phyloP scores from a whole-genome alignment of 2,888 invertebrate genomes.

The Apamea epomidion region DNA sequence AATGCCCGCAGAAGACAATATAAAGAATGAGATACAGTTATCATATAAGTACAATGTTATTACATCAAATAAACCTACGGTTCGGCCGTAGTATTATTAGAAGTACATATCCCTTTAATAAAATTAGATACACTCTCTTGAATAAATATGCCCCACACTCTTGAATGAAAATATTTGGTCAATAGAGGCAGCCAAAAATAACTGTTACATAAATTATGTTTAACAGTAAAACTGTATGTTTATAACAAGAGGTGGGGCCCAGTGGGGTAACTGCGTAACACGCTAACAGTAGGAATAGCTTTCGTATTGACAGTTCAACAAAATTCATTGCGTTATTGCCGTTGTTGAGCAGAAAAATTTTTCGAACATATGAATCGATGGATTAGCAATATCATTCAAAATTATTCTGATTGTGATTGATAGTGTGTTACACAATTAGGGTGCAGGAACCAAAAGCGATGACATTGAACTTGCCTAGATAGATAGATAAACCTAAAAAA shows the following conservation, averaged over 20 bases:
- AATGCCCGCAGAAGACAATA: constrained; percentile 46
- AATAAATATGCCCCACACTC: constrained; percentile 27
- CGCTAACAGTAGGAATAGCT: too few species aligned
- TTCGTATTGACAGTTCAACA: too few species aligned
- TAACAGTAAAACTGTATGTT: constrained; percentile 4
- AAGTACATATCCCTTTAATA: constrained; percentile 31
- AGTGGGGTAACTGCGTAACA: too few species aligned
- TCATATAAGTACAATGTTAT: constrained; percentile 37
- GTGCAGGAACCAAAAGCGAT: background rate
- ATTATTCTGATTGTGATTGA: too few species aligned
- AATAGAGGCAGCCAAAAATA: constrained; percentile 14
- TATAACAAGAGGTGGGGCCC: background rate
- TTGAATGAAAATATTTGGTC: constrained; percentile 32
- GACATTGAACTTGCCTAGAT: background rate
- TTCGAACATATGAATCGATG: too few species aligned
- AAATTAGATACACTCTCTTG: constrained; percentile 24
- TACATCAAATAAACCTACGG: constrained; percentile 29
- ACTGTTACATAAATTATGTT: constrained; percentile 18
- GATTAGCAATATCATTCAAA: too few species aligned
- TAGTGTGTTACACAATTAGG: too few species aligned
- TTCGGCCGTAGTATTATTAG: constrained; percentile 23
- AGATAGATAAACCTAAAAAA: background rate
- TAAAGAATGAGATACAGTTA: constrained; percentile 39
- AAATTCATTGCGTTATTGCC: too few species aligned
- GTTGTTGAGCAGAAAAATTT: too few species aligned